Evolutionary conservation across 2,888 invertebrate genomes (phyloP).

Genomic region (Rambutsinella grinnellia): DNA sequence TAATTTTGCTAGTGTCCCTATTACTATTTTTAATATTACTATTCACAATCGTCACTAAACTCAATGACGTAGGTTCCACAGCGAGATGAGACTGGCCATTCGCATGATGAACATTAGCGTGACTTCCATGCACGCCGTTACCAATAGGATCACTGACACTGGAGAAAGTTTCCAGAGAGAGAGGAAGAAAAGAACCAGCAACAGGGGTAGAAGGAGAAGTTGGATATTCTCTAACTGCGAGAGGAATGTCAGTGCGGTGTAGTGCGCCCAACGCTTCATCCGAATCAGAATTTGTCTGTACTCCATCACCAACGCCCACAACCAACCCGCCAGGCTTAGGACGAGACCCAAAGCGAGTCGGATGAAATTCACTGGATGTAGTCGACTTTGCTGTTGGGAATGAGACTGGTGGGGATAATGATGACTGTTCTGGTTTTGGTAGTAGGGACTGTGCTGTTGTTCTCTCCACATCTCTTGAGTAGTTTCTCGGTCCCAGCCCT

Average conservation of each 20-base stretch:
- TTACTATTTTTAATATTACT: constrained; percentile 13
- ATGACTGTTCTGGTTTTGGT: background rate
- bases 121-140: constrained; percentile 62
- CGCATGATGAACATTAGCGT: constrained; percentile 62
- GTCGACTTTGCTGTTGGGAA: constrained; percentile 1
- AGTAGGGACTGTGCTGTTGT: background rate
- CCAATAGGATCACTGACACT: constrained; percentile 63
- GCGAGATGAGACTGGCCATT: constrained; percentile 64
- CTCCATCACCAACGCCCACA: constrained; percentile 45
- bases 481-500: constrained; percentile 18
- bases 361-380: constrained; percentile 20
- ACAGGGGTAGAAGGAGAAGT: constrained; percentile 64
- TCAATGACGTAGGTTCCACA: constrained; percentile 61
- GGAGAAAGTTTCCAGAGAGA: constrained; percentile 66
- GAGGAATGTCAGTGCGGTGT: constrained; percentile 60
- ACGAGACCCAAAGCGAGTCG: constrained; percentile 51
- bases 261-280: constrained; percentile 63
- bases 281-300: constrained; percentile 53
- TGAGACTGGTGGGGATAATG: background rate
- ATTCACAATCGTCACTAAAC: constrained; percentile 26
- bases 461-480: constrained; percentile 18
- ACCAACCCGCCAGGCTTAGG: constrained; percentile 48
- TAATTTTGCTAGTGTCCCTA: constrained; percentile 14
- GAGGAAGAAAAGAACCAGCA: constrained; percentile 65
- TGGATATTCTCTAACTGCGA: constrained; percentile 64